Percentiles rank a stretch among this genome's conserved stretches.
Evolutionary conservation across 2,113 vertebrate species (phyloP).

Genomic region (Ceuthmochares aereus): DNA sequence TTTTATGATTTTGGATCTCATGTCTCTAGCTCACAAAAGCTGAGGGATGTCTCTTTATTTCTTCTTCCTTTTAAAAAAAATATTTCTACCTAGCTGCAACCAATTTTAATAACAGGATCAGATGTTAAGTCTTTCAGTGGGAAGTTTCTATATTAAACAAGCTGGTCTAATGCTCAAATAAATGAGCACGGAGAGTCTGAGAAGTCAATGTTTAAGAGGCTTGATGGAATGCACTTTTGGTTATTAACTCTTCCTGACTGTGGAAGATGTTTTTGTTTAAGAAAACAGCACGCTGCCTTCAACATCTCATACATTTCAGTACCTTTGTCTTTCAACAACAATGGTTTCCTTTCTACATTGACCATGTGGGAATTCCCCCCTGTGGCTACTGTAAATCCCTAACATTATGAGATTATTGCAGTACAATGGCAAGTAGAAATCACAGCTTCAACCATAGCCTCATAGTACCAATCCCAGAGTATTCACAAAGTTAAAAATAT

Average conservation of each 20-base stretch:
- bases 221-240: background rate
- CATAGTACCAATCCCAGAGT: background rate
- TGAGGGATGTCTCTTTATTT: background rate
- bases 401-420: background rate
- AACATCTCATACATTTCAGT: background rate
- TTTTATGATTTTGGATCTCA: background rate
- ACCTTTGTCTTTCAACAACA: rapidly evolving
- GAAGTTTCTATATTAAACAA: background rate
- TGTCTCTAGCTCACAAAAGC: background rate
- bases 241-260: background rate
- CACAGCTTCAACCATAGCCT: background rate
- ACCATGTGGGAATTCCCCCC: background rate
- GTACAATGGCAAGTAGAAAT: background rate
- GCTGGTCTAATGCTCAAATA: background rate
- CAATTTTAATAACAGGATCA: background rate
- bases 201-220: too few relatives aligned
- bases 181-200: background rate
- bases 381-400: background rate
- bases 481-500: background rate
- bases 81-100: background rate
- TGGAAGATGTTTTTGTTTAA: background rate
- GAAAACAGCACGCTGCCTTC: background rate
- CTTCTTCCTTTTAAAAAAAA: background rate
- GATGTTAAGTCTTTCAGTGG: background rate
- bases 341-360: background rate